These are phyloP conservation scores for Caenorhabditis becei DNA, from an alignment of 2,888 invertebrate genomes.

Conservation along the genomic window DNA sequence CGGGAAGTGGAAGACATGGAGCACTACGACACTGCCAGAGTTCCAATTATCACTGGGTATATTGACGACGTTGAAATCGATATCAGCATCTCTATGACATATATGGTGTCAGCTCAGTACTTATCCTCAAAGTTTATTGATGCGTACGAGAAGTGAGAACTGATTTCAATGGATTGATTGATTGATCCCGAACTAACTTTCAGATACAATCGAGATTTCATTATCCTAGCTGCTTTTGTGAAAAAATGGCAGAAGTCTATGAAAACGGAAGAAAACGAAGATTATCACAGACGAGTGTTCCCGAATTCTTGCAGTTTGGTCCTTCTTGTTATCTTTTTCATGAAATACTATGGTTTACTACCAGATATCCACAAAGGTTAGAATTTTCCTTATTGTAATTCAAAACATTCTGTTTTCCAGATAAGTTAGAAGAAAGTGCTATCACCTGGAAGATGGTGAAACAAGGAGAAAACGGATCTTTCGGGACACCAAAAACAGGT, in stretches of 20 bases:
- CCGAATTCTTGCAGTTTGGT: conserved; percentile 24
- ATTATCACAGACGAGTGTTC: conserved; percentile 4
- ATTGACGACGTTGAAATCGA: conserved; percentile 19
- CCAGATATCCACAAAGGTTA: conserved; percentile 8
- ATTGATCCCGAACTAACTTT: too few species aligned
- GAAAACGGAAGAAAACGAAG: conserved; percentile 23
- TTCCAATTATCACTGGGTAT: conserved; percentile 27
- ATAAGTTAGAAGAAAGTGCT: background rate
- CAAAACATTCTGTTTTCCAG: background rate
- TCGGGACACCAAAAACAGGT: background rate
- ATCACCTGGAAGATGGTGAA: conserved; percentile 8
- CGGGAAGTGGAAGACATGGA: conserved; percentile 15
- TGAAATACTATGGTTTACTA: conserved; percentile 23
- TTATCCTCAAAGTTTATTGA: conserved; percentile 22
- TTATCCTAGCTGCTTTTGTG: conserved; percentile 8
- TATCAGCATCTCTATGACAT: conserved; percentile 24
- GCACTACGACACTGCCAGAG: conserved; percentile 8
- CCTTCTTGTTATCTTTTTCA: conserved; percentile 13
- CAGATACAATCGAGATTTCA: conserved; percentile 20
- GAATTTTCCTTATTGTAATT: too few species aligned
- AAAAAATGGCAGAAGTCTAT: conserved; percentile 24
- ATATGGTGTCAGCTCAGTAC: conserved; percentile 5
- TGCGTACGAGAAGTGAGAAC: conserved; percentile 18
- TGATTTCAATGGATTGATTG: background rate
- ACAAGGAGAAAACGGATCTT: conserved; percentile 20